Conservation (phyloP, 30 jellyfish, hydroid and myxozoan species). For the Hydractinia symbiolongicarpus region DNA sequence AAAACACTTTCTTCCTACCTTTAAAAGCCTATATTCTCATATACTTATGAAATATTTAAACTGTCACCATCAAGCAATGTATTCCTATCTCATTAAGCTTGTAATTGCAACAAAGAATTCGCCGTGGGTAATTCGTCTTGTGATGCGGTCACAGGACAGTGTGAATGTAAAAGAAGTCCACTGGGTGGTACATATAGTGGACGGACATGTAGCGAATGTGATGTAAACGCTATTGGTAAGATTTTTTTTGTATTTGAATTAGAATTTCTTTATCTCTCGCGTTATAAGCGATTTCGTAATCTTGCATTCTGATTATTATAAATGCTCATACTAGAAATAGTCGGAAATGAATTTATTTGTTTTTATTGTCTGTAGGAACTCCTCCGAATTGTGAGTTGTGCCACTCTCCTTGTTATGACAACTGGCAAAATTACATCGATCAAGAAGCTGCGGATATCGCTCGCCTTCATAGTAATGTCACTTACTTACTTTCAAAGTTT, state of each 20-base stretch:
- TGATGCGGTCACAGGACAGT: slow-evolving; percentile 60
- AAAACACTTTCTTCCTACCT: no score
- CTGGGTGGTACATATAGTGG: slow-evolving; percentile 85
- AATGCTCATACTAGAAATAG: not conserved
- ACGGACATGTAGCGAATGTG: slow-evolving; percentile 75
- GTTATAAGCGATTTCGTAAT: not conserved
- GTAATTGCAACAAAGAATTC: slow-evolving; percentile 65
- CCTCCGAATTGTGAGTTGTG: slow-evolving; percentile 92
- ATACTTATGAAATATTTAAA: no score
- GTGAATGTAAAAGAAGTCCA: slow-evolving; percentile 53
- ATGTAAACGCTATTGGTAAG: slow-evolving; percentile 81
- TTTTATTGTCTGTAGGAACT: slow-evolving; percentile 38
- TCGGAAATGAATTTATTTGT: not conserved
- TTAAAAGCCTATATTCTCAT: no score
- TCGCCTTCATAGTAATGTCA: slow-evolving; percentile 40
- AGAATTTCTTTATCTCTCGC: not conserved
- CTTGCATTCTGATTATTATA: not conserved
- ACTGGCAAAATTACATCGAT: slow-evolving; percentile 80
- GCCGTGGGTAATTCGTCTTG: slow-evolving; percentile 66
- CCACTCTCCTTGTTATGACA: slow-evolving; percentile 82
- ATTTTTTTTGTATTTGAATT: not conserved
- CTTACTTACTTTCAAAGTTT: slow-evolving; percentile 50
- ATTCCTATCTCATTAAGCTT: slow-evolving; percentile 41
- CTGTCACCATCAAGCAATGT: no score
- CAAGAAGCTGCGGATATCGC: slow-evolving; percentile 57